Evolutionary conservation across 37 sponge, comb jelly and placozoan genomes (phyloP), one percentile per base, ranked within the genome.

Genomic region (Aplysina aerophoba): DNA sequence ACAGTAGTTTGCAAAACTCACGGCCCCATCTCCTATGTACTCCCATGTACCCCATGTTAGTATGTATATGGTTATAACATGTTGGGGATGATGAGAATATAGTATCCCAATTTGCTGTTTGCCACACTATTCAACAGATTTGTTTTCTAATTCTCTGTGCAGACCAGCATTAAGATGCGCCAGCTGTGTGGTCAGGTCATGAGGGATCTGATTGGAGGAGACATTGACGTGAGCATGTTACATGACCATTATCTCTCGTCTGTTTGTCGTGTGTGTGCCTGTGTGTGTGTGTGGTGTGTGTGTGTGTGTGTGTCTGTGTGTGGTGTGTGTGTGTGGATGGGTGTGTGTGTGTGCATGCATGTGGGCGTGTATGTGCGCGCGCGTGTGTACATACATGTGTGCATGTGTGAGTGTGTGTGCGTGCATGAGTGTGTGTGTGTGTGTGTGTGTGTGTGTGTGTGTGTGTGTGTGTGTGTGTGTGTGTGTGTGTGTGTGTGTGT

Each of bases 91-190:
- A n/a, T n/a, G n/a, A n/a, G n/a, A n/a, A n/a, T n/a, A n/a, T n/a
- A n/a, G 13, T 63, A 28, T 63, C 28, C 28, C 28, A 6, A 5
- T n/a, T 31, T 68, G 69, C 2, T 68, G 69, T 68, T 31, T 68
- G 69, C 3, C 0, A 16, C 25, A 30, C 15, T 67, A 24, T 35
- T 22, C 17, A 59, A 28, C 36, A 77, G 6, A 27, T 5, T 33
- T 72, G 6, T 8, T 11, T 11, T 8, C 50, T 56, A 3, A 44
- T 61, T 53, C 24, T 88, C 63, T 5, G 0, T 58, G 0, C 84
- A 94, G 95, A 91, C 95, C 11, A 95, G 91, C 15, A 74, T 97
- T 25, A 97, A 95, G 87, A 92, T 95, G 88, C 93, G 93, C 53
- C 92, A 90, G 60, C 85, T 94, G 16, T 88, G 88, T 72, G 72